A percentile compares a stretch with the other conserved stretches of the same genome.
Conservation (phyloP, 2,888 invertebrate species). For the Mylabris sibirica region DNA sequence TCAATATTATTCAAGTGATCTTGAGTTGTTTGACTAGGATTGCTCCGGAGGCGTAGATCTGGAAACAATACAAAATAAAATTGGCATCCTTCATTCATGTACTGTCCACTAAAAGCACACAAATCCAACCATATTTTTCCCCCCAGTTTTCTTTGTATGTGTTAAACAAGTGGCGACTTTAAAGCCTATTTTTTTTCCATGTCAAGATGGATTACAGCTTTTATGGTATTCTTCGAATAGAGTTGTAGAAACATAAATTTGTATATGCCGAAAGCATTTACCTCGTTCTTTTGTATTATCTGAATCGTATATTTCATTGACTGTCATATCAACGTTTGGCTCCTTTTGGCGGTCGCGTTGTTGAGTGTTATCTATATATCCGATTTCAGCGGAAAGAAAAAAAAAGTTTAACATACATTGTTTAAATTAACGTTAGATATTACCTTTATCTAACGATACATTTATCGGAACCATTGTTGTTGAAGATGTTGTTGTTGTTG, state of each 20-base stretch:
- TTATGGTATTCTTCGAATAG: not conserved
- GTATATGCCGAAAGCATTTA: conserved; percentile 37
- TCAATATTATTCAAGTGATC: conserved; percentile 44
- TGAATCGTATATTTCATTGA: conserved; percentile 54
- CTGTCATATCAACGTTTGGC: conserved; percentile 46
- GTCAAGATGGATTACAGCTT: not conserved
- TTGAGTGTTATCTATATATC: conserved; percentile 45
- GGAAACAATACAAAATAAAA: conserved; percentile 33
- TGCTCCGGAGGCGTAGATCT: conserved; percentile 55
- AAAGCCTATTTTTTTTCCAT: not conserved
- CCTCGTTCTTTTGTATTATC: conserved; percentile 55
- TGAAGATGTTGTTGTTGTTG: conserved; percentile 46
- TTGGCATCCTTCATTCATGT: conserved; percentile 29
- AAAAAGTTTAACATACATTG: conserved; percentile 9
- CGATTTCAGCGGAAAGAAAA: not conserved
- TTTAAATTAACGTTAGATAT: conserved; percentile 10
- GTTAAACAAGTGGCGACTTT: not conserved
- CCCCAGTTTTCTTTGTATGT: not conserved
- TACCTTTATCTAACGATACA: conserved; percentile 48
- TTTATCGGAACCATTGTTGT: conserved; percentile 42
- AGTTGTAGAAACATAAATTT: conserved; percentile 20
- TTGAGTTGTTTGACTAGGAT: conserved; percentile 51
- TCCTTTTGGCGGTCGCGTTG: conserved; percentile 51
- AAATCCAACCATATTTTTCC: not conserved
- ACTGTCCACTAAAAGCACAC: not conserved